These are phyloP conservation scores for Morinoia aosen DNA, from an alignment of 2,888 invertebrate species.

Conservation along the genomic window DNA sequence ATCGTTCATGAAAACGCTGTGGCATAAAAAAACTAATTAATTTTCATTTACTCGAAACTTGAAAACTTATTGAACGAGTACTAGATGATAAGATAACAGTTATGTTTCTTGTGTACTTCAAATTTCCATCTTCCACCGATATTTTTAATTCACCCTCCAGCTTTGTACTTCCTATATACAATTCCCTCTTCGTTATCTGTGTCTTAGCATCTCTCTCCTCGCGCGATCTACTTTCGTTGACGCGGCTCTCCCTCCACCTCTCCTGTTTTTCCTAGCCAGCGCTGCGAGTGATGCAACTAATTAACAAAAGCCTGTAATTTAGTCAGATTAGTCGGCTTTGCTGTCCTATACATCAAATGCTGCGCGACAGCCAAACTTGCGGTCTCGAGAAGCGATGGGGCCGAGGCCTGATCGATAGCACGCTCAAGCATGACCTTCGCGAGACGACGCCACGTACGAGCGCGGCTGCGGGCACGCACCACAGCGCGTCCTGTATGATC, in stretches of 20 bases:
- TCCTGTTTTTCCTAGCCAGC: slow-evolving; percentile 14
- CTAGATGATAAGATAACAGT: neutral
- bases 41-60: neutral
- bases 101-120: neutral
- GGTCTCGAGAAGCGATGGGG: slow-evolving; percentile 51
- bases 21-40: too few species aligned
- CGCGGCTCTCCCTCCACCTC: neutral
- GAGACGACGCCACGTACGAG: neutral
- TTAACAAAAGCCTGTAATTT: slow-evolving; percentile 54
- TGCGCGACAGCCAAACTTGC: slow-evolving; percentile 49
- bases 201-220: neutral
- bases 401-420: slow-evolving; percentile 31
- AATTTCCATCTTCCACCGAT: neutral
- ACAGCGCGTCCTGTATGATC: neutral
- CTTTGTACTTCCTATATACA: neutral
- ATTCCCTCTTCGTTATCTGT: neutral
- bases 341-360: slow-evolving; percentile 54
- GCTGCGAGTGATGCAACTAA: slow-evolving; percentile 50
- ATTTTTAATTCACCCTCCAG: neutral
- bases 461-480: neutral
- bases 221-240: neutral
- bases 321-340: slow-evolving; percentile 51
- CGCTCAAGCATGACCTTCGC: slow-evolving; percentile 7
- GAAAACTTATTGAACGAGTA: neutral
- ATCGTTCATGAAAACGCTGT: neutral